These are phyloP conservation scores for Burhinus oedicnemus DNA, from an alignment of 2,113 vertebrate genomes.

Conservation along the genomic window DNA sequence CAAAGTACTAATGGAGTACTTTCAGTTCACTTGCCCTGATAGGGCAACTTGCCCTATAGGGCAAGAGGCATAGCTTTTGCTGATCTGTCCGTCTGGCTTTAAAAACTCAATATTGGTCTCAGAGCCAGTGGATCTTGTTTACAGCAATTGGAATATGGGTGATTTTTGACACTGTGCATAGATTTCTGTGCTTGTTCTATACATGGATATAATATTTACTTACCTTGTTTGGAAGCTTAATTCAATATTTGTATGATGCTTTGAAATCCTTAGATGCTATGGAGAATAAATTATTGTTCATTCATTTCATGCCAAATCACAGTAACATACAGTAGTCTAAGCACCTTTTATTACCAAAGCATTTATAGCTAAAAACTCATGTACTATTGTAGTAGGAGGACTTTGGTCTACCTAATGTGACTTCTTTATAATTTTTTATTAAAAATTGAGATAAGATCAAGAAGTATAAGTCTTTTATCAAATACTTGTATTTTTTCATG, in stretches of 20 bases:
- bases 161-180: neutral
- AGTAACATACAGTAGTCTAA: neutral
- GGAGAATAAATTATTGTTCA: neutral
- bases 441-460: neutral
- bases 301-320: neutral
- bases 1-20: neutral
- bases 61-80: neutral
- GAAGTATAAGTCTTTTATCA: neutral
- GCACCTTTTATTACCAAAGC: neutral
- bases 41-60: neutral
- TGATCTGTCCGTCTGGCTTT: neutral
- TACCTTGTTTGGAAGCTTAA: neutral
- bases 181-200: neutral
- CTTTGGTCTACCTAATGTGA: neutral
- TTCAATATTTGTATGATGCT: slow-evolving; percentile 22
- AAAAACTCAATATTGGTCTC: neutral
- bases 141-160: neutral
- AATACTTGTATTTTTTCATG: neutral
- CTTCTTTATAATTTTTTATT: neutral
- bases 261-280: neutral
- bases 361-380: neutral
- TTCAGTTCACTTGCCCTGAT: neutral
- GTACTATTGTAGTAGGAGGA: neutral
- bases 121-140: neutral
- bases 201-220: neutral